These are phyloP conservation scores for Nebria salina DNA, from an alignment of 2,888 invertebrate species.

Conservation along the genomic window DNA sequence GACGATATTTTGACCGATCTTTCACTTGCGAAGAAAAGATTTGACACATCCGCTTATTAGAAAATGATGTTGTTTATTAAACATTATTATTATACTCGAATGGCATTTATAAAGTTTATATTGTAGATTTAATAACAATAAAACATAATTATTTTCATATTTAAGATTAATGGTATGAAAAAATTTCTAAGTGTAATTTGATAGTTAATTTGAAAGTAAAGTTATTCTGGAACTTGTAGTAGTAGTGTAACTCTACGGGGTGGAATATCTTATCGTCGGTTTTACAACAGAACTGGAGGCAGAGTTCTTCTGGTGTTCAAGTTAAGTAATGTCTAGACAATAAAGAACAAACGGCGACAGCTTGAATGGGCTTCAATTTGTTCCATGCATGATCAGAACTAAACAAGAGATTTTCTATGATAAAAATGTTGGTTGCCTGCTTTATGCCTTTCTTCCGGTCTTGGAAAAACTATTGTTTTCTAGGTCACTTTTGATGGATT, in stretches of 20 bases:
- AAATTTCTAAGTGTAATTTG: background rate
- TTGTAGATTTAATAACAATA: too few species aligned
- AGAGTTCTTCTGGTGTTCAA: background rate
- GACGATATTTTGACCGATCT: too few species aligned
- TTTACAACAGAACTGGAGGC: background rate
- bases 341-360: background rate
- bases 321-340: background rate
- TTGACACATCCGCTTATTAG: too few species aligned
- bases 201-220: background rate
- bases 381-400: background rate
- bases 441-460: background rate
- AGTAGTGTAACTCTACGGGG: background rate
- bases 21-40: too few species aligned
- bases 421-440: background rate
- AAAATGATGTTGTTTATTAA: too few species aligned
- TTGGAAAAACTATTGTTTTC: background rate
- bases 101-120: too few species aligned
- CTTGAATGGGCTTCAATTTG: constrained; percentile 1
- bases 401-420: background rate
- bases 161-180: too few species aligned
- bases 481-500: background rate
- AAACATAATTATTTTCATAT: too few species aligned
- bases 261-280: background rate
- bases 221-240: background rate
- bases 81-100: too few species aligned